Evolutionary conservation across 2,888 invertebrate species (phyloP).

Genomic region (Cremastinae sp.): DNA sequence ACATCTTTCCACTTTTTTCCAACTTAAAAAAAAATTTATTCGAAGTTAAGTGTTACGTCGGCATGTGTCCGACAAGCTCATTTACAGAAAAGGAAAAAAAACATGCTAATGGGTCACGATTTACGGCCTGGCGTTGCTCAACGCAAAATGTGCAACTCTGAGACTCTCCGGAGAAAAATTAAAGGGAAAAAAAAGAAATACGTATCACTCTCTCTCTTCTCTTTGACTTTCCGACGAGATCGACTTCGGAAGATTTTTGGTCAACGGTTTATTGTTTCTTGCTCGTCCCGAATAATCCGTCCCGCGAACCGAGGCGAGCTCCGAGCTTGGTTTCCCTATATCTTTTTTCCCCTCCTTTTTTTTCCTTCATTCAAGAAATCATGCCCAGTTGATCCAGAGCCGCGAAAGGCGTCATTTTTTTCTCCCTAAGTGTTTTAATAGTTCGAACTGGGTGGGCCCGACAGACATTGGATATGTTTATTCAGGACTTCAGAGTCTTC

Average conservation of each 20-base stretch:
- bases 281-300: conserved; percentile 43
- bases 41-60: not conserved
- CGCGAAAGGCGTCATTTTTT: conserved; percentile 69
- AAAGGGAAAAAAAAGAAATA: no score
- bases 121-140: conserved; percentile 30
- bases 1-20: conserved; percentile 2
- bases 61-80: conserved; percentile 17
- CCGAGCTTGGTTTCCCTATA: conserved; percentile 40
- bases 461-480: conserved; percentile 78
- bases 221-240: conserved; percentile 46
- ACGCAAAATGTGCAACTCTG: conserved; percentile 9
- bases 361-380: conserved; percentile 46
- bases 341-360: conserved; percentile 54
- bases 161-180: not conserved
- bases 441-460: conserved; percentile 77
- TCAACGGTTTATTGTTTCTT: conserved; percentile 61
- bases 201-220: conserved; percentile 2
- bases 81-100: conserved; percentile 29
- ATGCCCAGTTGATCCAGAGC: conserved; percentile 53
- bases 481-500: conserved; percentile 74
- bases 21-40: not conserved
- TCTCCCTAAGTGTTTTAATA: conserved; percentile 78
- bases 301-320: conserved; percentile 23
- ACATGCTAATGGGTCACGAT: conserved; percentile 27
- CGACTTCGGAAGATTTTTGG: conserved; percentile 13